Evolutionary conservation across 2,797 vertebrate species (phyloP).

Genomic region (Mormyrops boulengeri): DNA sequence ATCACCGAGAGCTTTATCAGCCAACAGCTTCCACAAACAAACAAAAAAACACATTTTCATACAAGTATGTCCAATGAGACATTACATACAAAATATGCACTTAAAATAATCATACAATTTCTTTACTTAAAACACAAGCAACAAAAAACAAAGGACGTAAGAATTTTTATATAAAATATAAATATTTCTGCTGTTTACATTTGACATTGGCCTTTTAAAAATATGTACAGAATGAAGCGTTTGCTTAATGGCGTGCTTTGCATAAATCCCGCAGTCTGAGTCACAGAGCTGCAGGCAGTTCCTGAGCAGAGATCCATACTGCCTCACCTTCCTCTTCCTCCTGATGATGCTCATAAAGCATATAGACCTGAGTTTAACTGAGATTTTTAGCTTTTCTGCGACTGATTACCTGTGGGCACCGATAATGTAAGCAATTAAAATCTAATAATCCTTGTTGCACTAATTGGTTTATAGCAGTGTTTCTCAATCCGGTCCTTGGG

Average conservation of each 20-base stretch:
- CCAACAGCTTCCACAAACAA: neutral
- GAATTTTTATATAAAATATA: conserved; percentile 11
- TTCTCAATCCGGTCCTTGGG: neutral
- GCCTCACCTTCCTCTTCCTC: neutral
- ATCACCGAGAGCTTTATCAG: neutral
- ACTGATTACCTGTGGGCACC: neutral
- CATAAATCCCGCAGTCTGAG: neutral
- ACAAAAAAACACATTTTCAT: neutral
- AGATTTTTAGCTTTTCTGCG: neutral
- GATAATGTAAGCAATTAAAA: neutral
- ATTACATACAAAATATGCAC: conserved; percentile 9
- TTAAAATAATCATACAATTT: conserved; percentile 14
- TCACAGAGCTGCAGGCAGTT: neutral
- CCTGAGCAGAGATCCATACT: neutral
- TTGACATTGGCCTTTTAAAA: conserved; percentile 20
- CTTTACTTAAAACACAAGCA: conserved; percentile 11
- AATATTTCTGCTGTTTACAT: conserved; percentile 18
- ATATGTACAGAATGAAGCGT: conserved; percentile 16
- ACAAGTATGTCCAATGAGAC: neutral
- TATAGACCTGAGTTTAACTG: neutral
- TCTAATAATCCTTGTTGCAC: neutral
- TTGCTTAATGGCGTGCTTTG: conserved; percentile 10
- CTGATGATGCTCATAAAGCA: neutral
- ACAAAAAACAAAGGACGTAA: neutral
- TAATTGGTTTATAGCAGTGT: neutral